phyloP scores from a whole-genome alignment of 2,113 vertebrate species.

The Hyla sarda region DNA sequence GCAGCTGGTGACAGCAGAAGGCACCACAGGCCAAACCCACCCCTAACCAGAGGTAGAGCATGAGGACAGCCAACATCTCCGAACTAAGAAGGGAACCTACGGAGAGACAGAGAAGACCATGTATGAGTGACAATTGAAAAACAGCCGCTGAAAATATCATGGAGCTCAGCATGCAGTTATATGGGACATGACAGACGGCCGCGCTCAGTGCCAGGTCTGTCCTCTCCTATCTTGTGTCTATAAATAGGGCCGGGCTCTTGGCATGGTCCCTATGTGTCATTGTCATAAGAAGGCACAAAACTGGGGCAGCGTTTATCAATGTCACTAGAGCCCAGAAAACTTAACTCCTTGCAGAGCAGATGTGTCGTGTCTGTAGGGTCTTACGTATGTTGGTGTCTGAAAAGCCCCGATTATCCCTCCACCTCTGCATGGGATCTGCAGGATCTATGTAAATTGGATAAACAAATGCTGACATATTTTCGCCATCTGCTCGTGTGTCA shows the following conservation, averaged over 20 bases:
- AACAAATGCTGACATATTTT: not conserved
- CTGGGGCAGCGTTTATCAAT: conserved; percentile 54
- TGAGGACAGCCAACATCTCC: conserved; percentile 95
- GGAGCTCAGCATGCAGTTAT: too few relatives aligned
- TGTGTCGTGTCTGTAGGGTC: not conserved
- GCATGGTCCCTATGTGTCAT: conserved; percentile 41
- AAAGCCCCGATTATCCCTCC: conserved; percentile 1
- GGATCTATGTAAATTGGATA: conserved; percentile 22
- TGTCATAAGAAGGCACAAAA: conserved; percentile 45
- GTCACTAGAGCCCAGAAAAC: conserved; percentile 14
- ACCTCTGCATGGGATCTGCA: not conserved
- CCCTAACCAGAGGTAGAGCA: conserved; percentile 97
- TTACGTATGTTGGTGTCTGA: not conserved
- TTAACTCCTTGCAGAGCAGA: not conserved
- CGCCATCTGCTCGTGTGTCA: not conserved
- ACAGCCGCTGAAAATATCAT: too few relatives aligned
- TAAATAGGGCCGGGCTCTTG: conserved; percentile 29
- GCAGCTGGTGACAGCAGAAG: conserved; percentile 96
- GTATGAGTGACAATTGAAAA: not conserved
- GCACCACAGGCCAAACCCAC: conserved; percentile 93
- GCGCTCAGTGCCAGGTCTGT: too few relatives aligned
- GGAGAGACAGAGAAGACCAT: not conserved
- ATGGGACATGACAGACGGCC: too few relatives aligned
- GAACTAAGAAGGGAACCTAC: conserved; percentile 89
- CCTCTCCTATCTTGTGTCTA: conserved; percentile 1